These are phyloP conservation scores for Drosophila repleta DNA, from an alignment of 1,140 invertebrate species.

Conservation along the genomic window DNA sequence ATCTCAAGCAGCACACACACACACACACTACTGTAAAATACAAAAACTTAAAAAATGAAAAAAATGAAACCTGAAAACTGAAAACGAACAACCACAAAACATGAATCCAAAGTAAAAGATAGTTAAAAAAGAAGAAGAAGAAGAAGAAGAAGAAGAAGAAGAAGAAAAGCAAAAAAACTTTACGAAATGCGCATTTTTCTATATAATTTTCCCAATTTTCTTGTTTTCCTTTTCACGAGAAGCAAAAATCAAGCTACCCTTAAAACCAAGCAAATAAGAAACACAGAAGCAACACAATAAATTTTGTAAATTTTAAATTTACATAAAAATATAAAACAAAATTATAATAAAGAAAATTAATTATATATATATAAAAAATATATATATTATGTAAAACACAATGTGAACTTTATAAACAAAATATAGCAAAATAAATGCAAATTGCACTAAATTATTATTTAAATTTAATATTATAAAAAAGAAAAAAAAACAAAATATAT, in stretches of 20 bases:
- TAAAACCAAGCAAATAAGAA: slow-evolving; percentile 17
- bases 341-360: slow-evolving; percentile 34
- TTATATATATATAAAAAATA: neutral
- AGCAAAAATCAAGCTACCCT: slow-evolving; percentile 4
- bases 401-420: slow-evolving; percentile 46
- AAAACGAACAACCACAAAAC: slow-evolving; percentile 38
- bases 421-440: slow-evolving; percentile 50
- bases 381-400: slow-evolving; percentile 43
- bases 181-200: slow-evolving; percentile 9
- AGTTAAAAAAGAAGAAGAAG: slow-evolving; percentile 57
- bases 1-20: slow-evolving; percentile 71
- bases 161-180: neutral
- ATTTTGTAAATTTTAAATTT: slow-evolving; percentile 79
- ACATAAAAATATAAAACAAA: slow-evolving; percentile 46
- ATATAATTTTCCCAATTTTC: slow-evolving; percentile 19
- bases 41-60: neutral
- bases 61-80: slow-evolving; percentile 15
- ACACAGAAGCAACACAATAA: slow-evolving; percentile 64
- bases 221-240: slow-evolving; percentile 20
- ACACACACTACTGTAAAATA: slow-evolving; percentile 20
- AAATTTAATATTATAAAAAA: slow-evolving; percentile 28
- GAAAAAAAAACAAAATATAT: slow-evolving; percentile 21
- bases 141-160: too few relatives aligned
- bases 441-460: slow-evolving; percentile 60
- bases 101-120: slow-evolving; percentile 78